A percentile compares a stretch with the other conserved stretches of the same genome.
Conservation (phyloP, 2,888 invertebrate species). For the Netelia fuscicornis region DNA sequence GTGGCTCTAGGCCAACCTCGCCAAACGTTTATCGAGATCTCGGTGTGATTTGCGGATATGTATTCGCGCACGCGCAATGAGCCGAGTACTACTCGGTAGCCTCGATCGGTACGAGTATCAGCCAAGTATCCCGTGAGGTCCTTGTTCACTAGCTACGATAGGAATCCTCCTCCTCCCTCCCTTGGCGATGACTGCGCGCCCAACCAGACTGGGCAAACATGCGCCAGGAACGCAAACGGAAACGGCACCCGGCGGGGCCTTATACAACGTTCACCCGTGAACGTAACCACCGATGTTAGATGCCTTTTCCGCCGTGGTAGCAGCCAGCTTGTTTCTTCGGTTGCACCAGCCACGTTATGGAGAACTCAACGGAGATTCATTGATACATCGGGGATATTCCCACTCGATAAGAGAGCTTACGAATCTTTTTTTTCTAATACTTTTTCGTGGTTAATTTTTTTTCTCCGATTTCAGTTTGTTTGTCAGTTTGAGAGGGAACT, state of each 20-base stretch:
- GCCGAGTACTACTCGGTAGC: conserved; percentile 14
- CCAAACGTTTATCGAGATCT: conserved; percentile 30
- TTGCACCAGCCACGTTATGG: conserved; percentile 30
- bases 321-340: neutral
- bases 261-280: conserved; percentile 21
- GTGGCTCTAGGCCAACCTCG: conserved; percentile 23
- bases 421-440: neutral
- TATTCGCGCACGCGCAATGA: neutral
- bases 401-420: conserved; percentile 52
- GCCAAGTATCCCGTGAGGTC: conserved; percentile 30
- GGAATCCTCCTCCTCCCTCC: conserved; percentile 25
- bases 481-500: neutral
- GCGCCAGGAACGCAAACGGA: conserved; percentile 15
- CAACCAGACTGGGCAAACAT: conserved; percentile 12
- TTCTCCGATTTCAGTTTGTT: neutral
- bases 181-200: conserved; percentile 8
- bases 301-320: conserved; percentile 14
- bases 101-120: conserved; percentile 22
- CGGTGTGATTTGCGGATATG: neutral
- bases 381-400: conserved; percentile 57
- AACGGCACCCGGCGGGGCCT: conserved; percentile 4
- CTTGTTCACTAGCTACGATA: conserved; percentile 54
- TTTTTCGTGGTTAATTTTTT: neutral
- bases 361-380: conserved; percentile 47
- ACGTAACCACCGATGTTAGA: conserved; percentile 8